Base-by-base conservation (phyloP, 2,888 invertebrate genomes). In the Drosophila sordidula region DNA sequence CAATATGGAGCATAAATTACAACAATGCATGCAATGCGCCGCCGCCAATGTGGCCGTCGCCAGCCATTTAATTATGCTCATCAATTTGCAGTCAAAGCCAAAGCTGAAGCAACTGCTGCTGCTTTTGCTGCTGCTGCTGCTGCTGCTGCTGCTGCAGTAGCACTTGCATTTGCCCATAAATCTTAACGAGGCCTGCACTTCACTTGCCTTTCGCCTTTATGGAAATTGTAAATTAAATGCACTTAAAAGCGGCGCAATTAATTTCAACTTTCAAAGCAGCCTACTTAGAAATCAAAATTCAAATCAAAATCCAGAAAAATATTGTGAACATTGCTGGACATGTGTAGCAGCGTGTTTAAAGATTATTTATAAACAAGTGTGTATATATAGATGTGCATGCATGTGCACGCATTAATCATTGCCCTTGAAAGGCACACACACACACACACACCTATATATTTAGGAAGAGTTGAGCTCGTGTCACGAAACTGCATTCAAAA, bases 1-100 rank as follows among this genome's bases (percentile, higher is more conserved):
- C 79, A 80, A 80, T 82, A 78, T 82, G 81, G 65, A 72, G 88
- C 88, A 84, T 88, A 84, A 84, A 88, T 86, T 86, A 88, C 88
- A 87, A 83, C 87, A 82, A 75, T 72, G 83, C 83, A 88, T 82
- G 82, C 82, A 84, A 87, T 75, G 68, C 70, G 52, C 73, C 52
- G 56, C 51, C 61, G 56, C 59, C 59, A 59, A 34, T 57, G 66
- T 38, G 56, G 58, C 70, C 79, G 70, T 68, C 79, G 80, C 77
- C 73, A 68, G 74, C 70, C 84, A 84, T 89, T 85, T 85, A 85
- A 85, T 85, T 85, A 85, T 89, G 84, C 89, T 80, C 84, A 85
- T 85, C 84, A 85, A 85, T 89, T 89, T 80, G 78, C 81, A 72
- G 80, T 67, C 42, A 56, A 56, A 56, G 65, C 51, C 14, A 47